Percentiles rank a stretch among this genome's conserved stretches.
Conservation (phyloP, 2,888 invertebrate species). For the Andrena trimmerana region DNA sequence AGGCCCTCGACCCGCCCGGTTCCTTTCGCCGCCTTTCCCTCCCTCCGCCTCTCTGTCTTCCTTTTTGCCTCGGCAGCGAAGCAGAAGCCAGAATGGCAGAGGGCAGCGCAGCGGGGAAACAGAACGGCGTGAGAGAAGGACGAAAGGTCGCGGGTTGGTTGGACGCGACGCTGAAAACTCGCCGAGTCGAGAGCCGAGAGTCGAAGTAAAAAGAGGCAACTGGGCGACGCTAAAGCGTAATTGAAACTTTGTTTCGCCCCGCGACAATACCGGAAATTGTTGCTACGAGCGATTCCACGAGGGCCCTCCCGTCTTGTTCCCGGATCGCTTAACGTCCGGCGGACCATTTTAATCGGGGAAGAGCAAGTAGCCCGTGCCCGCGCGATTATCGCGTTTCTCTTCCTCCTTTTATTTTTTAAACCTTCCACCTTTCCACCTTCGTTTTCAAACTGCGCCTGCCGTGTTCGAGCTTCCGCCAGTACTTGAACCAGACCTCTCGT, state of each 20-base stretch:
- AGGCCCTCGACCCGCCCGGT: neutral
- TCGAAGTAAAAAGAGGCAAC: slow-evolving; percentile 63
- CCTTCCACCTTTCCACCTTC: slow-evolving; percentile 10
- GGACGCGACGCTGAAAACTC: slow-evolving; percentile 44
- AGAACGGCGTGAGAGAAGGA: neutral
- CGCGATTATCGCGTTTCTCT: slow-evolving; percentile 13
- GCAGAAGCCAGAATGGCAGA: slow-evolving; percentile 23
- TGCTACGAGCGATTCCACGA: slow-evolving; percentile 57
- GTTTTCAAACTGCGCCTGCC: slow-evolving; percentile 9
- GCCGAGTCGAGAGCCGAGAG: slow-evolving; percentile 42
- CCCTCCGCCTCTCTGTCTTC: neutral
- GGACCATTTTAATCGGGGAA: slow-evolving; percentile 55
- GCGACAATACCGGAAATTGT: slow-evolving; percentile 66
- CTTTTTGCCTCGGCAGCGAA: slow-evolving; percentile 22
- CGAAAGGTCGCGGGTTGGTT: slow-evolving; percentile 6
- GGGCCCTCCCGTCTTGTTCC: slow-evolving; percentile 52
- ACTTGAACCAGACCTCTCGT: neutral
- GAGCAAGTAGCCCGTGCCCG: slow-evolving; percentile 36
- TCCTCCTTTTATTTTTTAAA: neutral
- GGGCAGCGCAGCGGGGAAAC: slow-evolving; percentile 21
- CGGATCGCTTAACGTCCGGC: slow-evolving; percentile 60
- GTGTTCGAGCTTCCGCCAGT: neutral
- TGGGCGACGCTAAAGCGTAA: slow-evolving; percentile 69
- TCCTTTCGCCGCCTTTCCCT: neutral
- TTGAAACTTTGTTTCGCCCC: slow-evolving; percentile 70